Evolutionary conservation across 1,140 invertebrate genomes (phyloP).

Genomic region (Diorhabda elongata): DNA sequence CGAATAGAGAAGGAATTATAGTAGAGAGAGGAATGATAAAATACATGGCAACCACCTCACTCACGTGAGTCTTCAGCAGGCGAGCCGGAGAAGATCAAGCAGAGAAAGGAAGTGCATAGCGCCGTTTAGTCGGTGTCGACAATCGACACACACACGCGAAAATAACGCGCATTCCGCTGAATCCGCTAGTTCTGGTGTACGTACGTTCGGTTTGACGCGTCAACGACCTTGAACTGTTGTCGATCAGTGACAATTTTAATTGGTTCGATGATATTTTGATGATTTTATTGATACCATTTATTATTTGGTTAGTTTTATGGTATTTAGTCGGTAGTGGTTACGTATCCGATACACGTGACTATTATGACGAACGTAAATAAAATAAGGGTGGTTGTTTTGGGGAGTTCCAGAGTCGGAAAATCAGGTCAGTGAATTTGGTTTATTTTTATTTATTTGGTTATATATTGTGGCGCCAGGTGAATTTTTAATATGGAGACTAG

Average conservation of each 20-base stretch:
- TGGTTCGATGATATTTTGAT: no score
- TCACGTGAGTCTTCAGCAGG: slow-evolving; percentile 1
- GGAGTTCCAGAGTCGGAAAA: background rate
- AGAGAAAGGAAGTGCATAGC: background rate
- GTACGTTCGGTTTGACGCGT: background rate
- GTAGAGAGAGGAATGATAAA: slow-evolving; percentile 1
- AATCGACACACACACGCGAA: background rate
- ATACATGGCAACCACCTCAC: slow-evolving; percentile 1
- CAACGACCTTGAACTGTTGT: background rate
- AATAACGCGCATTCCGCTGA: background rate
- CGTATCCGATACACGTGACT: no score
- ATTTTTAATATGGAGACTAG: no score
- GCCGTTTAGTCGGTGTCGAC: background rate
- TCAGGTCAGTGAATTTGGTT: background rate
- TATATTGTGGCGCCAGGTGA: no score
- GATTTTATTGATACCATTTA: no score
- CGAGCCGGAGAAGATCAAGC: background rate
- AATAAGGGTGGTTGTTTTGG: background rate
- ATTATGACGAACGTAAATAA: background rate
- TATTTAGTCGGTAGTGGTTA: no score
- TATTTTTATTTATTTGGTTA: background rate
- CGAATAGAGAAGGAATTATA: background rate
- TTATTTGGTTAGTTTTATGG: no score
- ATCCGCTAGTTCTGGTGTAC: background rate
- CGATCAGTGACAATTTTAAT: no score